These are phyloP conservation scores for Phylloscopus trochiloides DNA, from an alignment of 2,113 vertebrate genomes.

Conservation along the genomic window DNA sequence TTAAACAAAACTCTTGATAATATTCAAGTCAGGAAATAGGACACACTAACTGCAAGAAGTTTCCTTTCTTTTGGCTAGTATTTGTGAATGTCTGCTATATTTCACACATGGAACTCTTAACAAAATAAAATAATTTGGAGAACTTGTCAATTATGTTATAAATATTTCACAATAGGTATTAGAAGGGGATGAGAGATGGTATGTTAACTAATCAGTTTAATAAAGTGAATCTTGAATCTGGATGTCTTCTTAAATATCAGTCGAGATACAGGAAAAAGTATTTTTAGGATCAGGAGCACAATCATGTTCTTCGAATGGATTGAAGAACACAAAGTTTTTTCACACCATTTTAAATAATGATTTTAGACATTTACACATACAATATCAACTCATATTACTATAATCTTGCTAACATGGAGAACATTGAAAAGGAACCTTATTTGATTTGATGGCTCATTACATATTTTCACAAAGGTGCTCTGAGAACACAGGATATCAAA, in stretches of 20 bases:
- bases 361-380: neutral
- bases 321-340: neutral
- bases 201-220: neutral
- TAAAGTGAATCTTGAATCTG: neutral
- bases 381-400: neutral
- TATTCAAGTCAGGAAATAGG: neutral
- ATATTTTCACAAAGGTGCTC: neutral
- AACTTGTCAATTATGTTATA: neutral
- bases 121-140: neutral
- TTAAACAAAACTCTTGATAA: neutral
- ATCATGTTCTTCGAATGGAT: neutral
- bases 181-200: neutral
- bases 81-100: neutral
- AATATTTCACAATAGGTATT: neutral
- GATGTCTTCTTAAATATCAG: neutral
- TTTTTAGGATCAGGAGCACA: neutral
- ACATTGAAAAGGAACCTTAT: neutral
- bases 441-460: constrained; percentile 1
- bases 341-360: neutral
- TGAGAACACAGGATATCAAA: neutral
- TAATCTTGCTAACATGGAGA: neutral
- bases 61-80: neutral
- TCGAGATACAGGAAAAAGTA: neutral
- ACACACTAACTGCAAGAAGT: neutral
- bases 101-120: neutral